Evolutionary conservation across 2,113 vertebrate species (phyloP).

Genomic region (Xiphias gladius): DNA sequence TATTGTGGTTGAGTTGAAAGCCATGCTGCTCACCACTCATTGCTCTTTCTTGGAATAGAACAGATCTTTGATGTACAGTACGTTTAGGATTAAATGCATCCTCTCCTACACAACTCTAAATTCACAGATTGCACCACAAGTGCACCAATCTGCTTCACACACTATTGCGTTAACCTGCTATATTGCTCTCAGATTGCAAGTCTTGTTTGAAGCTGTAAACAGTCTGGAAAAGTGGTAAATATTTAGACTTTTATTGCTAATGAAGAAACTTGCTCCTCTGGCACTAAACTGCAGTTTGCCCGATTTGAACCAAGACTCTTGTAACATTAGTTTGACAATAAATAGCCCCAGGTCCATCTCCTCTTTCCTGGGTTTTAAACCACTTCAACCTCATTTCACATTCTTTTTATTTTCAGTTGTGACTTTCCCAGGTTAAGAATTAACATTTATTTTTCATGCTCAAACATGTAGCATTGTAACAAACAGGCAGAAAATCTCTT

Average conservation of each 20-base stretch:
- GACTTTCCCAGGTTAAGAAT: no score
- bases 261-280: background rate
- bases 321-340: no score
- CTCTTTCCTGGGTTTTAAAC: no score
- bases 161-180: background rate
- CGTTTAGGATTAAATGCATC: no score
- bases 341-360: no score
- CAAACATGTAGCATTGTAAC: no score
- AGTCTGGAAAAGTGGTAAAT: background rate
- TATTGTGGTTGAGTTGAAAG: background rate
- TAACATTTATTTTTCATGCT: no score
- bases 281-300: background rate
- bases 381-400: no score
- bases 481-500: no score
- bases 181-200: background rate
- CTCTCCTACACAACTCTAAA: no score
- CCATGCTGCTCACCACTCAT: background rate
- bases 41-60: background rate
- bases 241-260: background rate
- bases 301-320: no score
- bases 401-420: no score
- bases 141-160: background rate
- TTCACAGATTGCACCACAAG: background rate
- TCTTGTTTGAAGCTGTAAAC: background rate
- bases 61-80: conserved; percentile 26